These are phyloP conservation scores for Poicephalus gulielmi DNA, from an alignment of 2,113 vertebrate species.

Conservation along the genomic window DNA sequence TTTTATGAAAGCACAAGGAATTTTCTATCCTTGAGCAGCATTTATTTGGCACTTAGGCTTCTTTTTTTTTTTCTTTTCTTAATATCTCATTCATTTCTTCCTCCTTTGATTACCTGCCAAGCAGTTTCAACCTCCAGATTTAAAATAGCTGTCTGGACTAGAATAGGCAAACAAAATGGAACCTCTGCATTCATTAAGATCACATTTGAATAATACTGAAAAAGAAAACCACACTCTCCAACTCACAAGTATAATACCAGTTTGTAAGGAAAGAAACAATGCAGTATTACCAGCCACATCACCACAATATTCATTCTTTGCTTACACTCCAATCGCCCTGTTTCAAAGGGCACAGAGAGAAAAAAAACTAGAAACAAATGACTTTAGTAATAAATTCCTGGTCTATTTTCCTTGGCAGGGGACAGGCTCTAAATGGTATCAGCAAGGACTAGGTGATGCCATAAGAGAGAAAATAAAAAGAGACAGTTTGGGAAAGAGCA, in stretches of 20 bases:
- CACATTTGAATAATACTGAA: background rate
- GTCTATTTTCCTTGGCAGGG: background rate
- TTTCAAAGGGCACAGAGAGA: background rate
- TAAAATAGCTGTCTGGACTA: constrained; percentile 12
- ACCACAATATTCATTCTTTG: background rate
- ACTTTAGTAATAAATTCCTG: background rate
- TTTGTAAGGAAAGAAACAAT: background rate
- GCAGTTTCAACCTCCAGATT: background rate
- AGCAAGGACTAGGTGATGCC: background rate
- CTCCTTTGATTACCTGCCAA: constrained; percentile 44
- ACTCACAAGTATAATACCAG: background rate
- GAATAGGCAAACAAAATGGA: background rate
- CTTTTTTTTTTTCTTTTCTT: background rate
- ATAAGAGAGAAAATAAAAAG: background rate
- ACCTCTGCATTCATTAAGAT: background rate
- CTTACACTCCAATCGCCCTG: background rate
- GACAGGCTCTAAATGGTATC: background rate
- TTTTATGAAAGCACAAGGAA: background rate
- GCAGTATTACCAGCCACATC: background rate
- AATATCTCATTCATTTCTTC: background rate
- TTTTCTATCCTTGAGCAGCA: background rate
- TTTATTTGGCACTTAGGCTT: background rate
- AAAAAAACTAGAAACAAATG: background rate
- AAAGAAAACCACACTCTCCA: background rate
- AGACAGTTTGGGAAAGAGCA: background rate